These are phyloP conservation scores for Neuroterus valhalla DNA, from an alignment of 1,140 invertebrate genomes.

Conservation along the genomic window DNA sequence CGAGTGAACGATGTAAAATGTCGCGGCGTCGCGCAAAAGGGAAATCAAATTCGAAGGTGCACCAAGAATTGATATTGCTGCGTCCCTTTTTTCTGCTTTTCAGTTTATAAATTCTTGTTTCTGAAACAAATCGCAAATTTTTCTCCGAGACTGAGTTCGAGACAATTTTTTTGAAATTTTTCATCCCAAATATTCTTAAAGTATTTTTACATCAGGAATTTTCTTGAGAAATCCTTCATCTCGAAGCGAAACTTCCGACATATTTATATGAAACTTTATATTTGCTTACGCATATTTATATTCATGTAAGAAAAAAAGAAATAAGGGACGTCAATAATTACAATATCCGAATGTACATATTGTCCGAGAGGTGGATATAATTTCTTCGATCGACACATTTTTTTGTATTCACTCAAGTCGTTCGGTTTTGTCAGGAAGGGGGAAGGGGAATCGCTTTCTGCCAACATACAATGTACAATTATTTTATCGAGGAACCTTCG, in stretches of 20 bases:
- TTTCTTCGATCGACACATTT: constrained; percentile 24
- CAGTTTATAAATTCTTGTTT: constrained; percentile 42
- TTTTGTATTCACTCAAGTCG: constrained; percentile 44
- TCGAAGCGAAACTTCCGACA: constrained; percentile 44
- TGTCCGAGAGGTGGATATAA: constrained; percentile 30
- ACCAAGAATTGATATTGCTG: constrained; percentile 45
- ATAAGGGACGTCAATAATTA: constrained; percentile 53
- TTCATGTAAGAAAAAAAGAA: constrained; percentile 64
- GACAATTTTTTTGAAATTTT: neutral
- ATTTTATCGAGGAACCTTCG: constrained; percentile 63
- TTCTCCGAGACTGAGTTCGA: neutral
- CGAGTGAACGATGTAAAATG: constrained; percentile 61
- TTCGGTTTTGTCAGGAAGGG: constrained; percentile 53
- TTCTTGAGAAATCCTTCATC: constrained; percentile 15
- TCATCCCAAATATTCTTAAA: constrained; percentile 9
- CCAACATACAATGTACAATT: constrained; percentile 73
- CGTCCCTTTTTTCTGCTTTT: constrained; percentile 62
- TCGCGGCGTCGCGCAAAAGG: constrained; percentile 38
- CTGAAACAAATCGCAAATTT: neutral
- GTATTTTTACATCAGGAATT: constrained; percentile 8
- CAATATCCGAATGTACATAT: constrained; percentile 42
- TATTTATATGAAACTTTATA: constrained; percentile 55
- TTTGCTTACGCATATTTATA: constrained; percentile 54
- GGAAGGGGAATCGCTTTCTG: constrained; percentile 66
- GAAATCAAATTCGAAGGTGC: constrained; percentile 36